Percentiles rank a stretch among this genome's conserved stretches.
phyloP scores from a whole-genome alignment of 2,888 invertebrate species.

The Lithodes maja region DNA sequence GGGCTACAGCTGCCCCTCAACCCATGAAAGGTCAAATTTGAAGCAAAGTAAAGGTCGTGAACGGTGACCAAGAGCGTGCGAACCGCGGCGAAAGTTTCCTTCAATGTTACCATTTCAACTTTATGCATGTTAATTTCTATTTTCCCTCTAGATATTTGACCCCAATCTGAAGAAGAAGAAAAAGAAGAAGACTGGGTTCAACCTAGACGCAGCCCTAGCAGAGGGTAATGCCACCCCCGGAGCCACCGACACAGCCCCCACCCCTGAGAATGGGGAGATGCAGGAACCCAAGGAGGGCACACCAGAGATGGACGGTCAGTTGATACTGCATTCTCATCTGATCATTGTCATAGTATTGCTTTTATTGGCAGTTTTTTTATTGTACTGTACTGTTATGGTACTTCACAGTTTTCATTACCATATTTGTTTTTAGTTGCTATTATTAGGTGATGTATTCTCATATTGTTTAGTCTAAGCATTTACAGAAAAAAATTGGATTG shows the following conservation, averaged over 20 bases:
- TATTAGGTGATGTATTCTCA: neutral
- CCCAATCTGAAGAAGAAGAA: constrained; percentile 91
- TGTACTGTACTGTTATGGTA: too few species aligned
- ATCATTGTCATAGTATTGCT: too few species aligned
- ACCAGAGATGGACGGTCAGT: constrained; percentile 75
- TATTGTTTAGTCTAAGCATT: too few species aligned
- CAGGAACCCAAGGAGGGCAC: constrained; percentile 75
- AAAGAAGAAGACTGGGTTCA: constrained; percentile 95
- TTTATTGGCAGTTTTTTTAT: too few species aligned
- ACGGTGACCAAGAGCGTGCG: too few species aligned
- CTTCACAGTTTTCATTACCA: too few species aligned
- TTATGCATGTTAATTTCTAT: neutral
- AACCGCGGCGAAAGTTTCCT: too few species aligned
- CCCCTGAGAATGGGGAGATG: constrained; percentile 52
- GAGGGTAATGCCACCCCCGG: constrained; percentile 76
- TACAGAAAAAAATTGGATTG: too few species aligned
- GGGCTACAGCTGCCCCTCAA: too few species aligned
- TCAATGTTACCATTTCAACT: too few species aligned
- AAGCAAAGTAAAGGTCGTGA: neutral
- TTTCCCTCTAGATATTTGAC: constrained; percentile 83
- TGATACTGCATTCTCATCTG: too few species aligned
- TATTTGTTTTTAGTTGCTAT: too few species aligned
- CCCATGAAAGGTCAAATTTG: neutral
- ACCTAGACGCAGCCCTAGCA: constrained; percentile 87
- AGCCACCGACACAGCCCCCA: constrained; percentile 73